Base-by-base conservation (phyloP, 2,797 vertebrate genomes). In the Phyllotis vaccarum region DNA sequence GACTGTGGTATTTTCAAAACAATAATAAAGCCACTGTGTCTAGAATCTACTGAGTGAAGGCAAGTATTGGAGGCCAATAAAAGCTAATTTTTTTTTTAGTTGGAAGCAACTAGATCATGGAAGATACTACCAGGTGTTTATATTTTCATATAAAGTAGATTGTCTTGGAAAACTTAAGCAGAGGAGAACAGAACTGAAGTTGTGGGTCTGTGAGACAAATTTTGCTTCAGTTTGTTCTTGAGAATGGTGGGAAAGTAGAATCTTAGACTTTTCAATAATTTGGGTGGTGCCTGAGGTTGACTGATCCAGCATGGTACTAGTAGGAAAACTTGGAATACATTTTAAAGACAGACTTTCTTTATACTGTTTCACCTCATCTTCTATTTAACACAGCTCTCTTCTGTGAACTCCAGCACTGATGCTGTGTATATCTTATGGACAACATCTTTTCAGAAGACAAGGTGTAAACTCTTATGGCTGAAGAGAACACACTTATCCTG, bases 401-500 rank as follows among this genome's bases (percentile, higher is more conserved):
- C 74, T 85, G 34, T 49, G 40, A 13, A 49, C 58, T 94, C 40
- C 34, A 93, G 72, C 43, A 74, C n/a, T 64, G 22, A n/a, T 70
- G 19, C 52, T 82, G 0, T 90, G 17, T 37, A 90, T 56, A 29
- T 70, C 56, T 72, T 90, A 14, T 11, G 16, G 68, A 29, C 13
- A 62, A 22, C 16, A 11, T 90, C 72, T 49, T 56, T 68, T 37
- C 8, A 86, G 54, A 58, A 95, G 62, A 68, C 60, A 79, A 75
- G 49, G 14, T 64, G 46, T 17, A 3, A 14, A 17, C 34, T 76
- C 3, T 78, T 21, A 40, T 37, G 60, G 43, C 17, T 91, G 58
- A 19, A 79, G 27, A 75, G 86, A 74, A 74, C 43, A 96, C 40
- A 83, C 81, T 86, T 62, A 90, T 66, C 1, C 5, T 86, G 62